phyloP scores from a whole-genome alignment of 2,113 vertebrate species.

The Ivindomyrus marchei region DNA sequence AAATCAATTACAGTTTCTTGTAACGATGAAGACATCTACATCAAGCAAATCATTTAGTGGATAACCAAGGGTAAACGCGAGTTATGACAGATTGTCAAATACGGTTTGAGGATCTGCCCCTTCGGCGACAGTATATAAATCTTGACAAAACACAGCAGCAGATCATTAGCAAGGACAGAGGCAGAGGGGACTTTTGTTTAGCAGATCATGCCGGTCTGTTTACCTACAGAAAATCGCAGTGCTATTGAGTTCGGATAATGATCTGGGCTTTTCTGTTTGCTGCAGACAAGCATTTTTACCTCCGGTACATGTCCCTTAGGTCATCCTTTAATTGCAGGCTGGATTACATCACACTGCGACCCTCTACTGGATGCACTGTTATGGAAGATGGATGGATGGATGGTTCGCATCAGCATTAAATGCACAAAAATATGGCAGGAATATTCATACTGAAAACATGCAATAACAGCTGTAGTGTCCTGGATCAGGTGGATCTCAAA shows the following conservation, averaged over 20 bases:
- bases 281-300: not conserved
- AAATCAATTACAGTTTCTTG: conserved; percentile 45
- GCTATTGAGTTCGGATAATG: not conserved
- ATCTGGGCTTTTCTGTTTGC: conserved; percentile 5
- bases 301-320: not conserved
- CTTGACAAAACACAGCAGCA: conserved; percentile 31
- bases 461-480: not conserved
- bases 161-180: conserved; percentile 13
- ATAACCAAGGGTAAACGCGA: conserved; percentile 30
- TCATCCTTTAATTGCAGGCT: not conserved
- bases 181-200: not conserved
- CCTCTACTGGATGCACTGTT: not conserved
- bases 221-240: conserved; percentile 2
- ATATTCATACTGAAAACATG: not conserved
- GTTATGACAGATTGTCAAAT: conserved; percentile 56
- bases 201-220: not conserved
- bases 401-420: not conserved
- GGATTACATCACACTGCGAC: not conserved
- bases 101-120: conserved; percentile 47
- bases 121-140: conserved; percentile 37
- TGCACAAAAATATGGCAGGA: not conserved
- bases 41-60: conserved; percentile 52
- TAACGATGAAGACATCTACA: conserved; percentile 57
- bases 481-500: not conserved
- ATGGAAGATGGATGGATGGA: conserved; percentile 15